A percentile compares a stretch with the other conserved stretches of the same genome.
phyloP scores from a whole-genome alignment of 2,888 invertebrate species.

The Patella caerulea region DNA sequence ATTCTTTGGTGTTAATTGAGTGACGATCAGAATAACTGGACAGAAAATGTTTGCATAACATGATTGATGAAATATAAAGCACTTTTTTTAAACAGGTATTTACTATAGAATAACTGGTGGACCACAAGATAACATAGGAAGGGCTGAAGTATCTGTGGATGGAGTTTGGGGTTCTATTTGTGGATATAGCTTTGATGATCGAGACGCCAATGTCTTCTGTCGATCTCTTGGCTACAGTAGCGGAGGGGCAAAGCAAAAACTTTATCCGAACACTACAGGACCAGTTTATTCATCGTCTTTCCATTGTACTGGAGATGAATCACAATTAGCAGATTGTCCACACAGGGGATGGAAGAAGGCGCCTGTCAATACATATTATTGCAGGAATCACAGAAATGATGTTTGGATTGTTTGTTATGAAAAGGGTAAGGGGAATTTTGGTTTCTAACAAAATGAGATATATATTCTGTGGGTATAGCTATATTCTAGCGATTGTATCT shows the following conservation, averaged over 20 bases:
- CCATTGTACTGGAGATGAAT: constrained; percentile 55
- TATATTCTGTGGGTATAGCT: no score
- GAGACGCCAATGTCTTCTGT: constrained; percentile 77
- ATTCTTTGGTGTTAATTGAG: no score
- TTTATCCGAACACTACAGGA: constrained; percentile 30
- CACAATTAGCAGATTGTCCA: constrained; percentile 46
- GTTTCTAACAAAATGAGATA: no score
- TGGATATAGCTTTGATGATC: constrained; percentile 81
- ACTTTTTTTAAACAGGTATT: constrained; percentile 38
- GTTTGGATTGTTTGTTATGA: constrained; percentile 57
- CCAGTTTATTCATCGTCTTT: constrained; percentile 58
- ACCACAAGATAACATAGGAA: constrained; percentile 44
- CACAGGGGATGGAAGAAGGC: constrained; percentile 53
- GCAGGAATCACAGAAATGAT: constrained; percentile 49
- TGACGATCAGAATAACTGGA: no score
- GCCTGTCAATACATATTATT: constrained; percentile 22
- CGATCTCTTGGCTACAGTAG: constrained; percentile 36
- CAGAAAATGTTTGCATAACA: no score
- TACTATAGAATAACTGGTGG: constrained; percentile 46
- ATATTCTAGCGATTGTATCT: no score
- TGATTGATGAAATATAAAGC: no score
- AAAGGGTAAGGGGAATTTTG: constrained; percentile 40
- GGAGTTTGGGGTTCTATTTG: constrained; percentile 82
- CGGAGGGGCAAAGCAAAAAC: constrained; percentile 31
- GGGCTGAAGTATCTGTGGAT: constrained; percentile 79